Evolutionary conservation across 64 coral and sea anemone species (phyloP).

Genomic region (Stylophora pistillata): DNA sequence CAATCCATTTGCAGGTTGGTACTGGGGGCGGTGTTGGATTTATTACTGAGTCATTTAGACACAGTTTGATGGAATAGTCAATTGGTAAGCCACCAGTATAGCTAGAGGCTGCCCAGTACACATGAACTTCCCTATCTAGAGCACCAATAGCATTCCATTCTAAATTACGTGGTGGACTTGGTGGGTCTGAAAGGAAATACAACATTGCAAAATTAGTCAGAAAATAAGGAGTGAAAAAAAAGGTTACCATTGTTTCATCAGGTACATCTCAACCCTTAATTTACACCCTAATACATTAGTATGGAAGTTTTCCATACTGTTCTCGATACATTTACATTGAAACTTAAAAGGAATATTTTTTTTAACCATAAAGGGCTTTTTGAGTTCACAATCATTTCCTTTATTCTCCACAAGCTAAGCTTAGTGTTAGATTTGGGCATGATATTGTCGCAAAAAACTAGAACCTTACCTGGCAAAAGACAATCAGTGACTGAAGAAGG

Average conservation of each 20-base stretch:
- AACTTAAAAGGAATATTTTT: too few relatives aligned
- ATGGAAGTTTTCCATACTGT: too few relatives aligned
- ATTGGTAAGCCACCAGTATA: conserved; percentile 1
- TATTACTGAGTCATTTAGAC: neutral
- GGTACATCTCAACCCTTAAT: too few relatives aligned
- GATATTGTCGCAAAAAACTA: too few relatives aligned
- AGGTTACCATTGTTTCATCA: neutral
- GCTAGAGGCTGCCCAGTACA: neutral
- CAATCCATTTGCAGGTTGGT: neutral
- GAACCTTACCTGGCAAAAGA: too few relatives aligned
- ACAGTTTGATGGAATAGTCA: neutral
- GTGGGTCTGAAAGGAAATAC: neutral
- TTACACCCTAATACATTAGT: too few relatives aligned
- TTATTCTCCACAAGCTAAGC: too few relatives aligned
- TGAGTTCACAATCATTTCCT: too few relatives aligned
- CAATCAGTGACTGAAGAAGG: too few relatives aligned
- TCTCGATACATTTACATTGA: too few relatives aligned
- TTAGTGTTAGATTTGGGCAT: too few relatives aligned
- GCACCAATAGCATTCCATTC: neutral
- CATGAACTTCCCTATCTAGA: neutral
- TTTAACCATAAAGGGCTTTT: too few relatives aligned
- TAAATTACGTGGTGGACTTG: conserved; percentile 37
- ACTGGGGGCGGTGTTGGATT: neutral
- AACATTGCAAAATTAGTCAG: neutral
- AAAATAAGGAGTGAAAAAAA: neutral